Evolutionary conservation across 2,797 vertebrate genomes (phyloP), one percentile per base, ranked within the genome.

Genomic region (Poeciliopsis gracilis): DNA sequence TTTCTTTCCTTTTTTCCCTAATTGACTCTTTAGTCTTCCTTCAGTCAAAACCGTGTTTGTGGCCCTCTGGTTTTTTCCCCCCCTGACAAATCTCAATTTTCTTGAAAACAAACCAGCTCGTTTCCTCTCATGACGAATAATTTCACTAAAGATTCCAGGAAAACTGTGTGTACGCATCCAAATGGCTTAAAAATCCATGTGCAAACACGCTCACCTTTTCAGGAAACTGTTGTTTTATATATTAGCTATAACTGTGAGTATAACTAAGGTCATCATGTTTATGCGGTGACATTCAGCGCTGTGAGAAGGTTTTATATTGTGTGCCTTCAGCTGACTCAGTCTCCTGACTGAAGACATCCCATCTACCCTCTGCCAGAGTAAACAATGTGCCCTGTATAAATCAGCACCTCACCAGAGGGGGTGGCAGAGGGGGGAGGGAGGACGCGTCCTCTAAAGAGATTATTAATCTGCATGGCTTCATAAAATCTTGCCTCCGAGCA

Each of bases 401-500:
- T 74, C 13, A 16, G 61, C 59, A 80, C 43, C 66, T 77, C 75
- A 49, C n/a, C 57, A 75, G 71, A 46, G 77, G 36, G n/a, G 36
- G 38, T 3, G n/a, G 23, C 2, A 5, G 45, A 77, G 33, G 33
- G 7, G 36, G 12, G 41, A 12, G 5, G 53, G 13, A 28, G 71
- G 77, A 82, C 55, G 16, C 13, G 82, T 77, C 72, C 73, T 82
- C 70, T 75, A 84, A 86, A 84, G 81, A 82, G 72, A 83, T 73
- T 77, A 45, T 46, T 87, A 72, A 87, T 91, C 82, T 86, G 73
- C 82, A 18, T 75, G 33, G n/a, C 84, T 84, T 86, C 30, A 47
- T 76, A 59, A 86, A 89, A 86, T 85, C 57, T 38, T 6, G 79
- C 71, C 82, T 86, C 55, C 86, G 82, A 91, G 84, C 82, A 69